phyloP scores from a whole-genome alignment of 2,888 invertebrate species.

The Ectemnius continuus region DNA sequence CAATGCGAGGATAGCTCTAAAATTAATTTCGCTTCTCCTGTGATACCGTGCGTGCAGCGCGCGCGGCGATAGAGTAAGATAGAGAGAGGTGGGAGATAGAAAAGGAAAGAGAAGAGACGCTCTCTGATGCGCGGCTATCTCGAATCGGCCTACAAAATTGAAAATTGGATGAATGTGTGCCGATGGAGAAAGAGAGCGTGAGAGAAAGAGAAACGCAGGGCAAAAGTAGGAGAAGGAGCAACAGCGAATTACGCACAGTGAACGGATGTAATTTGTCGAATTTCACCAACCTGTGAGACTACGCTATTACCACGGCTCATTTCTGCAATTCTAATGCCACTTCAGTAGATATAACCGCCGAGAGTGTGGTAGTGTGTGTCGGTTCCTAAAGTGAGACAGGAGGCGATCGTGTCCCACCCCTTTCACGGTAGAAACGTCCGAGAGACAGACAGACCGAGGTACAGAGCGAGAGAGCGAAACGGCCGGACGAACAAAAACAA shows the following conservation, averaged over 20 bases:
- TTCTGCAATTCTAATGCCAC: slow-evolving; percentile 19
- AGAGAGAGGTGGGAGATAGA: not conserved
- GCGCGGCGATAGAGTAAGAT: not conserved
- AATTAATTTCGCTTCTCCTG: not conserved
- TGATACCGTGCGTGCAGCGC: not conserved
- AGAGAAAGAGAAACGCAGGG: not conserved
- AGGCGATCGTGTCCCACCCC: slow-evolving; percentile 40
- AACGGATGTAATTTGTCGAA: slow-evolving; percentile 19
- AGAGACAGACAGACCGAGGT: slow-evolving; percentile 8
- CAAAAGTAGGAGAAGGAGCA: not conserved
- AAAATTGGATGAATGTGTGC: too few relatives aligned
- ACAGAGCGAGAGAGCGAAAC: not conserved
- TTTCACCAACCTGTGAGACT: slow-evolving; percentile 32
- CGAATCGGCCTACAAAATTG: not conserved
- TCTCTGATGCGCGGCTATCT: not conserved
- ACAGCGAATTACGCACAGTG: slow-evolving; percentile 11
- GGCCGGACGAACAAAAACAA: slow-evolving; percentile 42
- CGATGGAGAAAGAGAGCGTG: not conserved
- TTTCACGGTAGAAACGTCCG: slow-evolving; percentile 18
- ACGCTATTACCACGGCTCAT: slow-evolving; percentile 41
- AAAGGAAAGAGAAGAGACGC: not conserved
- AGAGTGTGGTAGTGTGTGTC: not conserved
- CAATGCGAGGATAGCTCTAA: not conserved
- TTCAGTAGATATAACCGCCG: not conserved
- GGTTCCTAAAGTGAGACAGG: slow-evolving; percentile 11